Evolutionary conservation across 2,888 invertebrate genomes (phyloP), one percentile per base, ranked within the genome.

Genomic region (Auanema freiburgensis): DNA sequence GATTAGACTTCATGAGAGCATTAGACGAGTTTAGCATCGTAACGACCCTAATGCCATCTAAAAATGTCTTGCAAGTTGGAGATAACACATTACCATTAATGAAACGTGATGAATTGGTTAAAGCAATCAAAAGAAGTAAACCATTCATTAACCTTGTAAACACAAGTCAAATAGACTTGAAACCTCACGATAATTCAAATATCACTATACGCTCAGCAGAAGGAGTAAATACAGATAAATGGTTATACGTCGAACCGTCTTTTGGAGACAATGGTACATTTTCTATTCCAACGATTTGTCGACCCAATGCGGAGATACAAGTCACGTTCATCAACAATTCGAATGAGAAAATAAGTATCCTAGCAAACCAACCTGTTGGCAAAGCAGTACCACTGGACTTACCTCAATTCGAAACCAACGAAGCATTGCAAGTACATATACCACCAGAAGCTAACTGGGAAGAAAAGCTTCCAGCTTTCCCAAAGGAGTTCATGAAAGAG

Each of bases 381-480:
- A 33, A 33, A 33, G 33, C 8, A 5, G 8, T 5, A 33, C 4
- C 8, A 8, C 4, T 33, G 3, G 33, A 33, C 8, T 33, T 33
- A 3, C 33, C 33, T 33, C 33, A 33, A 5, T 33, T 5, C 8
- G 33, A 33, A 33, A 33, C 33, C 3, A 3, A 33, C 4, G 33
- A 33, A 5, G 3, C 33, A 5, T 33, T 33, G 3, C 53, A 16
- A n/a, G 23, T 24, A 21, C 50, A 58, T 33, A 25, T 14, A 18
- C 58, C 58, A 6, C 3, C 5, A 11, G 58, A 58, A 49, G 18
- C 41, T 18, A 33, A 58, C 11, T 58, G 58, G 58, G 51, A 58
- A n/a, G 58, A 23, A 6, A 23, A 54, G 12, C 14, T 58, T 10
- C 58, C 58, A 4, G 12, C 18, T 6, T 24, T 24, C 10, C 52